Base-by-base conservation (phyloP, 2,888 invertebrate genomes). In the Tetropium fuscum region DNA sequence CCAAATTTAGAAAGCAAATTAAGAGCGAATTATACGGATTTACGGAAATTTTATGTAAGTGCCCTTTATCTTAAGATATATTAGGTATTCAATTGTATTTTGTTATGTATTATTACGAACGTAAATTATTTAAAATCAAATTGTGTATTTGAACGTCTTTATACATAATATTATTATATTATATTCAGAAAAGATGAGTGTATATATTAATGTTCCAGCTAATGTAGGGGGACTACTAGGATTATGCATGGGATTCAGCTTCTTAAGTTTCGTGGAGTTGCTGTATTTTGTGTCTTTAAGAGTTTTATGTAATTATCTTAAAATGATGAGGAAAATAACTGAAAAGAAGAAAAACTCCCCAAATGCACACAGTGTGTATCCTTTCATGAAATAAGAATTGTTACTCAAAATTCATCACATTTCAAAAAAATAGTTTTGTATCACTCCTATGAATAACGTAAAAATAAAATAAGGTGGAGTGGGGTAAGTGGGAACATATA, bases 171-270 rank as follows among this genome's bases (percentile, higher is more conserved):
- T n/a, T n/a, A n/a, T n/a, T n/a, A n/a, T n/a, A n/a, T n/a, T n/a
- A n/a, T n/a, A n/a, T n/a, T n/a, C n/a, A n/a, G n/a, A n/a, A n/a
- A n/a, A n/a, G n/a, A n/a, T n/a, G n/a, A n/a, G n/a, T n/a, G n/a
- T n/a, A n/a, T n/a, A n/a, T n/a, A n/a, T n/a, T n/a, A n/a, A n/a
- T n/a, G n/a, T n/a, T 86, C 30, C 81, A 93, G 93, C 93, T 0
- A 93, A 91, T 75, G 91, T 91, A 0, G 93, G 93, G n/a, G 94
- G 93, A 0, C 82, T 94, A 1, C 82, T 94, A 6, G 93, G 93
- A 0, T 84, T 94, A 0, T 94, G 92, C 78, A 87, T 93, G 87
- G 94, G 94, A 1, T 93, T 94, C 78, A 93, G 93, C 75, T 88
- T 93, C 71, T 86, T 94, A 77, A 93, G 93, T 60, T 83, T 88